phyloP scores from a whole-genome alignment of 2,113 vertebrate genomes.

The Pimephales promelas region DNA sequence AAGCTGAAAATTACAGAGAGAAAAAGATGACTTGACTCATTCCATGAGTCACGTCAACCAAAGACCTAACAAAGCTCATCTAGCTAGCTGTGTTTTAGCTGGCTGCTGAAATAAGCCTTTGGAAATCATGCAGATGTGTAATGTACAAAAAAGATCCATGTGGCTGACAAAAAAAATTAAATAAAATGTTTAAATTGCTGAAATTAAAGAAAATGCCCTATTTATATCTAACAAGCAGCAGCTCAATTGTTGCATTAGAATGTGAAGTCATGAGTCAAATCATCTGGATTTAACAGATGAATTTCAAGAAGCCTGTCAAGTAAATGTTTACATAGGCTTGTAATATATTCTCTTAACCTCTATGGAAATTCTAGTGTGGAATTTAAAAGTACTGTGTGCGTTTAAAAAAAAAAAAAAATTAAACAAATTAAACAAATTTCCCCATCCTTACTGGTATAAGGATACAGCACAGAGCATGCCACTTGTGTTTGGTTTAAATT shows the following conservation, averaged over 20 bases:
- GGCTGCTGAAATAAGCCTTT: background rate
- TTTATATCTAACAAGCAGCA: background rate
- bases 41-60: conserved; percentile 20
- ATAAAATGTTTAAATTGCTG: background rate
- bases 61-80: background rate
- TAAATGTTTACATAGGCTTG: no score
- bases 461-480: no score
- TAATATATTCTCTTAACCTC: no score
- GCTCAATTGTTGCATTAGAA: background rate
- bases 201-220: background rate
- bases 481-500: no score
- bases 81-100: conserved; percentile 10
- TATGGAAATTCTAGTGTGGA: no score
- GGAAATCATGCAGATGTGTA: conserved; percentile 1
- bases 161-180: conserved; percentile 15
- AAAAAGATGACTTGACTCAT: conserved; percentile 10
- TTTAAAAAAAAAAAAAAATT: background rate
- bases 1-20: conserved; percentile 3
- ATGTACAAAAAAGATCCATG: background rate
- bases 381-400: no score
- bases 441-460: no score
- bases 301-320: background rate
- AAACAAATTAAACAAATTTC: background rate
- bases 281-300: background rate
- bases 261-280: background rate